phyloP scores from a whole-genome alignment of 2,113 vertebrate species.

The Neolamprologus hecqui region DNA sequence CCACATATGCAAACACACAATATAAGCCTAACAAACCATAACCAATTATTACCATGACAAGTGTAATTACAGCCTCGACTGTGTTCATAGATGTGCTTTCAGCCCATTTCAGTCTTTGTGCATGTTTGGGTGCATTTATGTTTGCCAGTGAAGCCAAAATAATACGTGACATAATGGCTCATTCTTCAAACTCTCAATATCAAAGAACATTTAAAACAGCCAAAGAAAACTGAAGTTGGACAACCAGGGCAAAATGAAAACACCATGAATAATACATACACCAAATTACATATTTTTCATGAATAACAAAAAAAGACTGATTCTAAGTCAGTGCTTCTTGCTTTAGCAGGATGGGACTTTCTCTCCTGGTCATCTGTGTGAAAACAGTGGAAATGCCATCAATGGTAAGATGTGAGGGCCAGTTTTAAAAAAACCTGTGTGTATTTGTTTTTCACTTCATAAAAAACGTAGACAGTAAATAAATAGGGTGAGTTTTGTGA shows the following conservation, averaged over 20 bases:
- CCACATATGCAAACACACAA: not conserved
- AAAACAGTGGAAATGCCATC: not conserved
- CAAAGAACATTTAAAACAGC: not conserved
- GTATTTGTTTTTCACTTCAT: not conserved
- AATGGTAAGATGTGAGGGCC: not conserved
- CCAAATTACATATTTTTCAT: conserved; percentile 9
- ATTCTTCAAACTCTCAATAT: not conserved
- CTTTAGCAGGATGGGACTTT: not conserved
- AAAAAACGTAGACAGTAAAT: not conserved
- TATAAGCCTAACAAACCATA: not conserved
- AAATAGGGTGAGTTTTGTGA: not conserved
- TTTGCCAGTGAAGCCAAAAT: not conserved
- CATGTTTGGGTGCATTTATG: not conserved
- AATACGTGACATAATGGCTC: not conserved
- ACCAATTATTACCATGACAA: not conserved
- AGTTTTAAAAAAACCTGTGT: not conserved
- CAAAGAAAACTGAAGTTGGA: not conserved
- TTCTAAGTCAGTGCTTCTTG: not conserved
- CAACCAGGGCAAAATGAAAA: not conserved
- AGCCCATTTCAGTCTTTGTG: not conserved
- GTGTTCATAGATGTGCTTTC: not conserved
- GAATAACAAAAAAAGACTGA: not conserved
- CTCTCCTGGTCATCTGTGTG: not conserved
- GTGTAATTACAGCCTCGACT: not conserved
- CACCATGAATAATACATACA: not conserved